These are phyloP conservation scores for Hydrophis major DNA, from an alignment of 2,797 vertebrate genomes.

Conservation along the genomic window DNA sequence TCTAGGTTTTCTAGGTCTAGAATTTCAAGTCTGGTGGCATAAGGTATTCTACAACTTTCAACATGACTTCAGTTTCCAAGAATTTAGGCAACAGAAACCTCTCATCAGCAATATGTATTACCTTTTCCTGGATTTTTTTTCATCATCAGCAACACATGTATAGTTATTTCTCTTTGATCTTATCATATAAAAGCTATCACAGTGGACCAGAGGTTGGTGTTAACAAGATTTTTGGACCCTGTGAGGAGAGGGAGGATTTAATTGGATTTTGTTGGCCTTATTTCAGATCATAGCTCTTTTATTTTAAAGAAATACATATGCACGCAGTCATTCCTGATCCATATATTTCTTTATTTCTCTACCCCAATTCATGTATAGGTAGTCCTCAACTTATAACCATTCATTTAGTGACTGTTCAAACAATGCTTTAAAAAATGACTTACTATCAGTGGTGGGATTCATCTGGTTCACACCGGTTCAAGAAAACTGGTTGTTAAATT, in stretches of 20 bases:
- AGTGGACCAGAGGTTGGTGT: constrained; percentile 40
- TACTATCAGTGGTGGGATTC: background rate
- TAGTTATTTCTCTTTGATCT: constrained; percentile 51
- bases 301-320: constrained; percentile 15
- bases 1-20: too few relatives aligned
- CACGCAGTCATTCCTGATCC: constrained; percentile 24
- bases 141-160: constrained; percentile 44
- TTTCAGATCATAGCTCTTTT: constrained; percentile 44
- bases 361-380: background rate
- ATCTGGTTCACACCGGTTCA: too few relatives aligned
- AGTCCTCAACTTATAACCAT: background rate
- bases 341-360: background rate
- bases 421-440: background rate
- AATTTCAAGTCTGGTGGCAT: too few relatives aligned
- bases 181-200: constrained; percentile 45
- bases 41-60: too few relatives aligned
- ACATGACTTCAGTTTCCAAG: constrained; percentile 34
- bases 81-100: constrained; percentile 28
- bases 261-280: constrained; percentile 42
- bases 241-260: constrained; percentile 10
- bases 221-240: constrained; percentile 35
- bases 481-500: too few relatives aligned
- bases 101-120: constrained; percentile 36
- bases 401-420: background rate
- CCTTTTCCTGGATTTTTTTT: constrained; percentile 29